These are phyloP conservation scores for Connochaetes taurinus DNA, from an alignment of 2,113 vertebrate species.

Conservation along the genomic window DNA sequence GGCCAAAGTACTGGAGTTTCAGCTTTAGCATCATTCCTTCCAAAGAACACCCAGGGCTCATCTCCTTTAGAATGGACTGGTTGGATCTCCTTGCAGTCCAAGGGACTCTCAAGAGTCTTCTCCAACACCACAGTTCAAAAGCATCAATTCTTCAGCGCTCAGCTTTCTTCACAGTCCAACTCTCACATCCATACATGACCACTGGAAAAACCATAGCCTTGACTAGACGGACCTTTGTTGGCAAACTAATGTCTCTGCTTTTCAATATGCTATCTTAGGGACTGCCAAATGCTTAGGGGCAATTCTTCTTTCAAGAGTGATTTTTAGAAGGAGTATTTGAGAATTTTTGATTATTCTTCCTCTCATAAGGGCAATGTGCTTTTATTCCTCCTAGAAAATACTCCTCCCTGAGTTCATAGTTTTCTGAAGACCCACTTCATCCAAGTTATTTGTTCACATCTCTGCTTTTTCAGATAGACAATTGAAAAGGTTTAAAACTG, in stretches of 20 bases:
- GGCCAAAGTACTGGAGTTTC: too few relatives aligned
- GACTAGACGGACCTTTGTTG: too few relatives aligned
- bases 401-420: background rate
- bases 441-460: background rate
- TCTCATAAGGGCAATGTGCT: background rate
- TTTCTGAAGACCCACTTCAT: background rate
- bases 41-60: too few relatives aligned
- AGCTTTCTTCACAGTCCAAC: too few relatives aligned
- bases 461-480: background rate
- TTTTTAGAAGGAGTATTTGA: background rate
- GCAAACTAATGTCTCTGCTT: too few relatives aligned
- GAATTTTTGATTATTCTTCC: background rate
- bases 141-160: accelerated
- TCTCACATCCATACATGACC: too few relatives aligned
- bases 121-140: too few relatives aligned
- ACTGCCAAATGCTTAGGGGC: background rate
- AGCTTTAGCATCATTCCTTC: too few relatives aligned
- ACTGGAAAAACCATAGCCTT: too few relatives aligned
- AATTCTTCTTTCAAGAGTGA: background rate
- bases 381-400: background rate
- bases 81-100: too few relatives aligned
- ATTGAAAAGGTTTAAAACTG: background rate
- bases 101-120: too few relatives aligned
- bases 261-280: background rate
- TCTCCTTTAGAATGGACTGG: too few relatives aligned